Base-by-base conservation (phyloP, 2,113 vertebrate genomes). In the Scomber japonicus region DNA sequence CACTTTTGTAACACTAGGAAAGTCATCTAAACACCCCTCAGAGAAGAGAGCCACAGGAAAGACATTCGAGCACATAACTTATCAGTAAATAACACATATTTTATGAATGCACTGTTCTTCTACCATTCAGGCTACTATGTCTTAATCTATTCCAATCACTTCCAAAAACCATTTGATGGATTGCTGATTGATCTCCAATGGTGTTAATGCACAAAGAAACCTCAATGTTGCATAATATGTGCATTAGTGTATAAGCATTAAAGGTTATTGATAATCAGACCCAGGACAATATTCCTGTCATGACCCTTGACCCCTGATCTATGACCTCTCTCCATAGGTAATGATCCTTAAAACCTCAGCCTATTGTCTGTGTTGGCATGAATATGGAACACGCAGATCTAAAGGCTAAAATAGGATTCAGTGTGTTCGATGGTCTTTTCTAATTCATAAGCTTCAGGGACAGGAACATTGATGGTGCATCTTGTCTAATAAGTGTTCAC, bases 231-330 rank as follows among this genome's bases (percentile, higher is more conserved):
- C 71, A 64, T 80, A 72, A 86, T 64, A 35, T 59, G 35, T 66
- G 2, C 13, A 66, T 75, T 55, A 72, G 65, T 27, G 51, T 71
- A 24, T 55, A 67, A 71, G 10, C 54, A 11, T 63, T 56, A 27
- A 69, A 74, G 59, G 45, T 66, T 79, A 92, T 87, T 85, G 88
- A 89, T 89, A 87, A 91, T 87, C 67, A 74, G 67, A 76, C 70
- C 11, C 10, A 50, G 62, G 88, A 80, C 80, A 86, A 88, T 80
- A 31, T 6, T 50, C 27, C 44, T 35, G 21, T 71, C 27, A 40
- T 82, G 80, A 88, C 89, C 85, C 50, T 63, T 89, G 64, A 87
- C 80, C 77, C 17, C 55, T 77, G 62, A 68, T 53, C 75, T 81
- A 8, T 72, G 68, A 87, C 76, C 78, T 45, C n/a, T 78, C 59